A percentile compares a stretch with the other conserved stretches of the same genome.
Conservation (phyloP, 2,797 vertebrate species). For the Phalanger gymnotis region DNA sequence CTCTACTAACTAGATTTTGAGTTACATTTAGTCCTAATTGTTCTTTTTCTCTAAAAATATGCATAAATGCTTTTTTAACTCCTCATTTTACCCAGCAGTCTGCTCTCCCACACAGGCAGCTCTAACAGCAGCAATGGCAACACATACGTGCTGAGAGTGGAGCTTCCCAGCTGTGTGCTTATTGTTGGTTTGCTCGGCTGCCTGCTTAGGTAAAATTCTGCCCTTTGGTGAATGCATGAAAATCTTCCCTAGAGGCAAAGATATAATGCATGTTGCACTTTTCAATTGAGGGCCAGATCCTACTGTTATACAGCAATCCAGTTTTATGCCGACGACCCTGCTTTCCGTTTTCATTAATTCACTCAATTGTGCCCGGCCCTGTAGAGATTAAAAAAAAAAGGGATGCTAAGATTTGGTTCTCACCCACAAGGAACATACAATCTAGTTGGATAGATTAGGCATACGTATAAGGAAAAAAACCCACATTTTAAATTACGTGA, state of each 20-base stretch:
- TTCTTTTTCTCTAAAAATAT: constrained; percentile 75
- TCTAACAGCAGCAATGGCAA: constrained; percentile 48
- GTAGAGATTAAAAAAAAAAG: not conserved
- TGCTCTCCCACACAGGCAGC: constrained; percentile 67
- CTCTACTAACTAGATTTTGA: constrained; percentile 67
- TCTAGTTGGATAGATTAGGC: not conserved
- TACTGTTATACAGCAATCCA: constrained; percentile 31
- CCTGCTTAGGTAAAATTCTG: constrained; percentile 49
- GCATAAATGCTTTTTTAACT: constrained; percentile 67
- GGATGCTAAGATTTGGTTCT: not conserved
- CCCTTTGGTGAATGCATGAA: constrained; percentile 3
- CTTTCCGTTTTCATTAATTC: constrained; percentile 21
- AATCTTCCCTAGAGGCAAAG: constrained; percentile 19
- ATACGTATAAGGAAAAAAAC: not conserved
- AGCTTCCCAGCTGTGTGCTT: constrained; percentile 33
- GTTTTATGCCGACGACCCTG: not conserved
- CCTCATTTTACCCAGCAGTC: constrained; percentile 59
- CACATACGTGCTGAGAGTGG: constrained; percentile 33
- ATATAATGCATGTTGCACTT: not conserved
- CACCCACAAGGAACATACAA: not conserved
- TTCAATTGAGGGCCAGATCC: not conserved
- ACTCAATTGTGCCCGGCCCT: not conserved
- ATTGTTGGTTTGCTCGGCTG: constrained; percentile 22
- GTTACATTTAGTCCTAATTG: constrained; percentile 75
- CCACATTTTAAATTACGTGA: not conserved